Conservation (phyloP, 2,888 invertebrate species). For the Apantesis nais region DNA sequence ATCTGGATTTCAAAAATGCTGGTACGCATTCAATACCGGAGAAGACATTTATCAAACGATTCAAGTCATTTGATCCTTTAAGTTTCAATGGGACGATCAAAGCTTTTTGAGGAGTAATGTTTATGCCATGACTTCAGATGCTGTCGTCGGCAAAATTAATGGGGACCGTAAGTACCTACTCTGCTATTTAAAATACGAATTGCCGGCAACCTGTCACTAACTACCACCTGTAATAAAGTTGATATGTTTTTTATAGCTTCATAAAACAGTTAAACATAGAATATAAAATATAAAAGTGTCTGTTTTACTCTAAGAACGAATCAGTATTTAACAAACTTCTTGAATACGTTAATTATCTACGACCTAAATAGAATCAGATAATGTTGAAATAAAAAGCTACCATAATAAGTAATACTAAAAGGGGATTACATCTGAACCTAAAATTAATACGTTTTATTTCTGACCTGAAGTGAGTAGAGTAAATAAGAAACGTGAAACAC, state of each 20-base stretch:
- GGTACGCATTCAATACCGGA: conserved; percentile 45
- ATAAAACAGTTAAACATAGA: conserved; percentile 46
- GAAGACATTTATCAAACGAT: conserved; percentile 66
- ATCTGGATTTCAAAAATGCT: conserved; percentile 45
- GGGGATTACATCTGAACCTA: neutral
- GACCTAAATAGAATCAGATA: neutral
- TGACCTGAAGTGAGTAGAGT: neutral
- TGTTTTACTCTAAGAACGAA: conserved; percentile 28
- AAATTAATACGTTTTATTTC: neutral
- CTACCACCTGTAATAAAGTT: conserved; percentile 51
- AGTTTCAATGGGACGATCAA: conserved; percentile 48
- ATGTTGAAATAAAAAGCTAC: neutral
- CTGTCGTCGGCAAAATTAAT: conserved; percentile 72
- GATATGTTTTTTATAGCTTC: conserved; percentile 57
- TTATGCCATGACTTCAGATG: conserved; percentile 65
- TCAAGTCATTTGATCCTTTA: conserved; percentile 66
- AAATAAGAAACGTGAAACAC: neutral
- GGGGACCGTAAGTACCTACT: conserved; percentile 57
- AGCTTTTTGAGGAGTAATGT: conserved; percentile 63
- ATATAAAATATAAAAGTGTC: conserved; percentile 20
- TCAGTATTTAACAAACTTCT: neutral
- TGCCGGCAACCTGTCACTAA: conserved; percentile 58
- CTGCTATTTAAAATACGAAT: conserved; percentile 63
- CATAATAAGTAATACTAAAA: neutral
- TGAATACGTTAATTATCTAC: neutral